These are phyloP conservation scores for Rhea pennata DNA, from an alignment of 2,113 vertebrate genomes.

Conservation along the genomic window DNA sequence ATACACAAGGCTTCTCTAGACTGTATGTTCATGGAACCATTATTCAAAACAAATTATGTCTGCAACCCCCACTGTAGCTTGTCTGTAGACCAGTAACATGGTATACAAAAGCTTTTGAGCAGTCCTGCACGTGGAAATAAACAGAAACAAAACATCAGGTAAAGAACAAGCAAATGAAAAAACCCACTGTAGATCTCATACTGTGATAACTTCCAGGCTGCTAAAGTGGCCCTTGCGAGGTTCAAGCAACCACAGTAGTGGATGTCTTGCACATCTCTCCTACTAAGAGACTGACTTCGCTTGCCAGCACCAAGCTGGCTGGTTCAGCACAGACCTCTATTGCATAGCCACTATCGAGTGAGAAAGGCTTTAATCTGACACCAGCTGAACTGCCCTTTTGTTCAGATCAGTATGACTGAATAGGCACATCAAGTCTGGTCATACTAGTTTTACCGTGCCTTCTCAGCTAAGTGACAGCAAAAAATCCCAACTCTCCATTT, in stretches of 20 bases:
- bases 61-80: neutral
- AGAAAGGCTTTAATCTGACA: neutral
- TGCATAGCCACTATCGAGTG: neutral
- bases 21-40: neutral
- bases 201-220: neutral
- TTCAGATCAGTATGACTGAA: neutral
- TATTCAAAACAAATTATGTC: neutral
- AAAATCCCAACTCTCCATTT: neutral
- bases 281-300: neutral
- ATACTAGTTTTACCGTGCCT: neutral
- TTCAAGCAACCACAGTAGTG: neutral
- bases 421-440: neutral
- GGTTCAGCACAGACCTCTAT: neutral
- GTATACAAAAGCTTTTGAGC: neutral
- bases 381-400: accelerated
- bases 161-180: neutral
- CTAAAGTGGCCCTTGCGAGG: neutral
- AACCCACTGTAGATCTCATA: neutral
- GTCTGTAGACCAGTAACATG: neutral
- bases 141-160: neutral
- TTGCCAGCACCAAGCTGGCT: neutral
- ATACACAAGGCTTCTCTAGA: neutral
- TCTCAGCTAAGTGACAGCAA: neutral
- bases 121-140: neutral
- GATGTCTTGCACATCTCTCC: neutral